Evolutionary conservation across 2,888 invertebrate species (phyloP).

Genomic region (Lithodes maja): DNA sequence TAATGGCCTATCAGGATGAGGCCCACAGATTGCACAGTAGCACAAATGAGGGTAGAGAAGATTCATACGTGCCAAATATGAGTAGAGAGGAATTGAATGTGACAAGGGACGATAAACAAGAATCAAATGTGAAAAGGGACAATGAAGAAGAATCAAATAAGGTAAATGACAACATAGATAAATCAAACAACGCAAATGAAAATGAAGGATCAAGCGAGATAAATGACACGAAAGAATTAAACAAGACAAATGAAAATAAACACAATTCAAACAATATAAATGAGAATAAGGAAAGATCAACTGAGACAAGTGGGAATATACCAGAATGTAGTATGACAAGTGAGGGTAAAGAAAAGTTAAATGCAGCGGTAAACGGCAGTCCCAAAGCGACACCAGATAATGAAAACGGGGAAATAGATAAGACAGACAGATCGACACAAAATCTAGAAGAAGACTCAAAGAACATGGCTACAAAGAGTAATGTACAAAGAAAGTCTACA

Average conservation of each 20-base stretch:
- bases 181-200: no score
- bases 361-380: not conserved
- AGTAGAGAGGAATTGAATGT: no score
- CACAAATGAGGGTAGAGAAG: not conserved
- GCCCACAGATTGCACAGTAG: not conserved
- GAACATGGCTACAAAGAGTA: not conserved
- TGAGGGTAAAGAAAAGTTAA: not conserved
- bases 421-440: not conserved
- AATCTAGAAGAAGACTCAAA: not conserved
- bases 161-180: no score
- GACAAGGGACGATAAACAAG: not conserved
- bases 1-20: not conserved
- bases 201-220: no score
- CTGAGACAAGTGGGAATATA: not conserved
- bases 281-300: not conserved
- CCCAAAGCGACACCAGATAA: not conserved
- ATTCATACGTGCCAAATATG: not conserved
- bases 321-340: not conserved
- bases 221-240: no score
- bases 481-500: not conserved
- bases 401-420: not conserved
- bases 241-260: not conserved
- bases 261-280: not conserved
- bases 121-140: not conserved
- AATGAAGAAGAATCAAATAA: not conserved